These are phyloP conservation scores for Lepus oiostolus DNA, from an alignment of 2,797 vertebrate genomes.

Conservation along the genomic window DNA sequence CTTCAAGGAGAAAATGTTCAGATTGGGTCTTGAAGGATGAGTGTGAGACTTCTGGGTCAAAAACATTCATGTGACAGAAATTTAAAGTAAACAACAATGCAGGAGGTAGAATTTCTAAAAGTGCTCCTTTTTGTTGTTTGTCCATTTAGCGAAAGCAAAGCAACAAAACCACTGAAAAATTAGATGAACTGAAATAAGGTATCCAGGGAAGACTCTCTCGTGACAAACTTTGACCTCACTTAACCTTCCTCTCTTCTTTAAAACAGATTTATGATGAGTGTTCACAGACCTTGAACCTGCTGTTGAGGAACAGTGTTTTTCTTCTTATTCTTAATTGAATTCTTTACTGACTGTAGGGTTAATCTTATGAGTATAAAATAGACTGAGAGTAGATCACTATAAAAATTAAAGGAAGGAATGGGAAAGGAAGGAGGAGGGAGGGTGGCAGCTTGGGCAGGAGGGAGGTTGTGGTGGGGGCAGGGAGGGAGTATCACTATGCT, in stretches of 20 bases:
- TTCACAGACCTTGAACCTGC: too few species aligned
- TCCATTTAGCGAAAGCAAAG: neutral
- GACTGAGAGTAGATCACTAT: too few species aligned
- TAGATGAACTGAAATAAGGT: neutral
- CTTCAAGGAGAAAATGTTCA: neutral
- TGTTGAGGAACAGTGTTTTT: too few species aligned
- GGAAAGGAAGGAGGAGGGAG: too few species aligned
- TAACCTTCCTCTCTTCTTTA: neutral
- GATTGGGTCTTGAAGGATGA: neutral
- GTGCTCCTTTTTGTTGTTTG: neutral
- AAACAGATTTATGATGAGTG: too few species aligned
- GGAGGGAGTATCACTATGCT: too few species aligned
- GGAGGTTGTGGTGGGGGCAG: too few species aligned
- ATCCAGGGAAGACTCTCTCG: neutral
- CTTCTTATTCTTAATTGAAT: too few species aligned
- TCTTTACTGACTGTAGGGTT: too few species aligned
- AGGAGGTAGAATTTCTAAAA: neutral
- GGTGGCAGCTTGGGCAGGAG: too few species aligned
- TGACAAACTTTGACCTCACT: neutral
- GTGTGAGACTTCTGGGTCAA: neutral
- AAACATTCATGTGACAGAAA: neutral
- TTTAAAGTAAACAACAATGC: neutral
- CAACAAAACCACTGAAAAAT: neutral
- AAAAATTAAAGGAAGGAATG: too few species aligned
- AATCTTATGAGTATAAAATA: too few species aligned